These are phyloP conservation scores for Microcebus murinus DNA, from an alignment of 2,113 vertebrate genomes.

Conservation along the genomic window DNA sequence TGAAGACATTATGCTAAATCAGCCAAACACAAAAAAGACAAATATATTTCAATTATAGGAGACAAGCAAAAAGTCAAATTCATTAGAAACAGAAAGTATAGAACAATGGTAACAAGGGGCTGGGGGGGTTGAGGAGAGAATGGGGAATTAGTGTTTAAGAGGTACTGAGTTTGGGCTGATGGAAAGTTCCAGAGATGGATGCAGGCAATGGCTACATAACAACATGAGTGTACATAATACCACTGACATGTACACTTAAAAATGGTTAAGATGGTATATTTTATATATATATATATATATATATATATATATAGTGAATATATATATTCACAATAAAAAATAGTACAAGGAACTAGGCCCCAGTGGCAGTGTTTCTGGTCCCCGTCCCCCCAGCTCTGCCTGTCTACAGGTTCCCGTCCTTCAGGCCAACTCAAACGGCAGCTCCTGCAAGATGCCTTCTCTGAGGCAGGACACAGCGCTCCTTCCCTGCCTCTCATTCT, in stretches of 20 bases:
- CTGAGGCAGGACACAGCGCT: rapidly evolving
- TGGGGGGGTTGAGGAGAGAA: rapidly evolving
- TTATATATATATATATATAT: no score
- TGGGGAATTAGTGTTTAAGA: no score
- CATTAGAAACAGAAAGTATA: not conserved
- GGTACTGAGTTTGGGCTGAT: not conserved
- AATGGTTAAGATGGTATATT: not conserved
- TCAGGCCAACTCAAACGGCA: not conserved
- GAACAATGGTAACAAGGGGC: not conserved
- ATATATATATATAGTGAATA: no score
- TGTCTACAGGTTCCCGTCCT: not conserved
- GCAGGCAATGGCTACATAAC: not conserved
- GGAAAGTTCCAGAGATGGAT: not conserved
- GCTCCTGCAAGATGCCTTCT: not conserved
- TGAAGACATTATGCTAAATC: not conserved
- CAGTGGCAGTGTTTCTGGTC: not conserved
- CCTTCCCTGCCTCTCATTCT: rapidly evolving
- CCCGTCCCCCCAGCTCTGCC: not conserved
- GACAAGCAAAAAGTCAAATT: not conserved
- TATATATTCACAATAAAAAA: not conserved
- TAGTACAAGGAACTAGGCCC: not conserved
- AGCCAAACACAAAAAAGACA: not conserved
- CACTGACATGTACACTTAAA: not conserved
- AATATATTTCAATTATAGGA: not conserved
- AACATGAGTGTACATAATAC: no score